A percentile compares a stretch with the other conserved stretches of the same genome.
These are phyloP conservation scores for Okapia johnstoni DNA, from an alignment of 2,113 vertebrate species.

Conservation along the genomic window DNA sequence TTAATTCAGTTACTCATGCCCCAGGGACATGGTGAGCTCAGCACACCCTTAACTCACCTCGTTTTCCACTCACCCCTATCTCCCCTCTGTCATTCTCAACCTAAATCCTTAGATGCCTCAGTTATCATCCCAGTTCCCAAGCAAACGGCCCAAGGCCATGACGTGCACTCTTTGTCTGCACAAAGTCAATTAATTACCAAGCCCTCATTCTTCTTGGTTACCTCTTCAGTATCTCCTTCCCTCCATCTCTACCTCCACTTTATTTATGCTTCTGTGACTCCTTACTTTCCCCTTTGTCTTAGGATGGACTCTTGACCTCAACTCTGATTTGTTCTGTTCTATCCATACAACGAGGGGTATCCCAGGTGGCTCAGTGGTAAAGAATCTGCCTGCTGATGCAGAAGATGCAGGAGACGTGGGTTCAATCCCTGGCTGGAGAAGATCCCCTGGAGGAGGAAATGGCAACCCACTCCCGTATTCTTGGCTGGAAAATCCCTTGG, in stretches of 20 bases:
- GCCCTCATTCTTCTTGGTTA: background rate
- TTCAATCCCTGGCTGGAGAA: background rate
- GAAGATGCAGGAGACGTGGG: background rate
- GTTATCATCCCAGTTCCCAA: background rate
- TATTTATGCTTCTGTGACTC: background rate
- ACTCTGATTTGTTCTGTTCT: background rate
- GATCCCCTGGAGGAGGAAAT: background rate
- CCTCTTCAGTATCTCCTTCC: background rate
- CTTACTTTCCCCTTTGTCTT: background rate
- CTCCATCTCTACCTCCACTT: rapidly evolving
- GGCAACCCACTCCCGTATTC: background rate
- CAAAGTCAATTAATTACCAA: background rate
- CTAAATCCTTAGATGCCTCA: background rate
- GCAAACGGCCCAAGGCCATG: too few relatives aligned
- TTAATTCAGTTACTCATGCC: background rate
- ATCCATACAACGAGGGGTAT: background rate
- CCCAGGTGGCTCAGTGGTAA: background rate
- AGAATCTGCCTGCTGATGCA: background rate
- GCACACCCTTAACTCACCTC: rapidly evolving
- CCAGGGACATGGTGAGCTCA: background rate
- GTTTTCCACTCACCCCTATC: rapidly evolving
- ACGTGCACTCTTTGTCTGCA: background rate
- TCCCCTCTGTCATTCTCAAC: background rate
- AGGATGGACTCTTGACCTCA: background rate
- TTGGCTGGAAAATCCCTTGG: background rate